Base-by-base conservation (phyloP, 1,140 invertebrate genomes). In the Pseudomyrmex cubaensis region DNA sequence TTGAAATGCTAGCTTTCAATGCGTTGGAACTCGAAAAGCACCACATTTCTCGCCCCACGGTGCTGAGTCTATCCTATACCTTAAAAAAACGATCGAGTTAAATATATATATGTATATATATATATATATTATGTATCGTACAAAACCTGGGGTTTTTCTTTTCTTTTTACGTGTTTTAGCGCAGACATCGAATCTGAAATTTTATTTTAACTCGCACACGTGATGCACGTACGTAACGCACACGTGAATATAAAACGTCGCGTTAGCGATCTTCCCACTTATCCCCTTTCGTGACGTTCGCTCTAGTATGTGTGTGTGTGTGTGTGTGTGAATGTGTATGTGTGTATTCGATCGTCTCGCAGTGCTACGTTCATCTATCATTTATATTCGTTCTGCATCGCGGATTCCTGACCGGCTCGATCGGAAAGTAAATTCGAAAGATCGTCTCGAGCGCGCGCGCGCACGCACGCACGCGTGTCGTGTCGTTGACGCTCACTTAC, bases 401-500 rank as follows among this genome's bases (percentile, higher is more conserved):
- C n/a, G 73, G 67, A 77, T 57, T 63, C 62, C 69, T 83, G 73
- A 69, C 52, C 54, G 59, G 56, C 46, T 59, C 56, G 77, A 80
- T 61, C 57, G 67, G 54, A 80, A 80, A 72, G 76, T 72, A 80
- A 35, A 80, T 80, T 80, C 72, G 50, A 80, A 80, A 50, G 76
- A 72, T 80, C 76, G 54, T 72, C 54, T 35, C 35, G 35, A 35
- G 35, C 35, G 35, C 35, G 35, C 35, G 5, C 35, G 35, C 64
- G 35, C 52, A 20, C 44, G 62, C 75, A 48, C 50, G 57, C 9
- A 44, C 64, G 59, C 44, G 17, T 78, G 44, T 25, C 44, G 66
- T 61, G 50, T 52, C 50, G 9, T 13, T 52, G 72, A 61, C 76
- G 76, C 66, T 90, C 89, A 90, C 90, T 91, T 92, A 92, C 90